Percentiles rank a stretch among this genome's conserved stretches.
These are phyloP conservation scores for Conus betulinus DNA, from an alignment of 1,140 invertebrate species.

Conservation along the genomic window DNA sequence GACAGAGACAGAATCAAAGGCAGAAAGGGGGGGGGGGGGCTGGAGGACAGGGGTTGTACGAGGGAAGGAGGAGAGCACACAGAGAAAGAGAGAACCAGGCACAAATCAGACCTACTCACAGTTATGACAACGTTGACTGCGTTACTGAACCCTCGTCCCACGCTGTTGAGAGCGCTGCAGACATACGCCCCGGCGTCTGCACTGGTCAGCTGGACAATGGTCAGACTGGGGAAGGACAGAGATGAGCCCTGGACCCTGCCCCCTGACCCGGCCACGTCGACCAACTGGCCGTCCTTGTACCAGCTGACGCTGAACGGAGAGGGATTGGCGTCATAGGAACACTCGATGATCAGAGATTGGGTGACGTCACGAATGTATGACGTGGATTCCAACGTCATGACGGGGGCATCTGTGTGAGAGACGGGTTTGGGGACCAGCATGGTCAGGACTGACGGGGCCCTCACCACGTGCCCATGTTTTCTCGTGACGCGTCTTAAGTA, in stretches of 20 bases:
- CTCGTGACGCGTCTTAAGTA: no score
- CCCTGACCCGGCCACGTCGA: slow-evolving; percentile 5
- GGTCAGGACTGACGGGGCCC: no score
- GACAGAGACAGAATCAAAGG: not conserved
- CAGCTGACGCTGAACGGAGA: not conserved
- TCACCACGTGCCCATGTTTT: no score
- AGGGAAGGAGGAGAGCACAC: no score
- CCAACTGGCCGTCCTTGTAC: not conserved
- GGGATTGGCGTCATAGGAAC: slow-evolving; percentile 32
- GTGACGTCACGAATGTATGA: slow-evolving; percentile 12
- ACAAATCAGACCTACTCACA: slow-evolving; percentile 1
- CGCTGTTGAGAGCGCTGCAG: not conserved
- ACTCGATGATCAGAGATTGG: not conserved
- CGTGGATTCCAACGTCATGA: not conserved
- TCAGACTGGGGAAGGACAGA: not conserved
- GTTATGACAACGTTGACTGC: slow-evolving; percentile 8
- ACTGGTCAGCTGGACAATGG: not conserved
- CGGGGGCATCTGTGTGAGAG: slow-evolving; percentile 3
- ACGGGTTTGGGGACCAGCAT: no score
- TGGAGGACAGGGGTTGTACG: not conserved
- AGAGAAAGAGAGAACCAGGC: not conserved
- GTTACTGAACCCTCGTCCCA: not conserved
- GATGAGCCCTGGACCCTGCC: slow-evolving; percentile 4
- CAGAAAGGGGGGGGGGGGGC: no score
- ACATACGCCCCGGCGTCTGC: slow-evolving; percentile 17